phyloP scores from a whole-genome alignment of 2,888 invertebrate species.

The Plagiodera versicolora region DNA sequence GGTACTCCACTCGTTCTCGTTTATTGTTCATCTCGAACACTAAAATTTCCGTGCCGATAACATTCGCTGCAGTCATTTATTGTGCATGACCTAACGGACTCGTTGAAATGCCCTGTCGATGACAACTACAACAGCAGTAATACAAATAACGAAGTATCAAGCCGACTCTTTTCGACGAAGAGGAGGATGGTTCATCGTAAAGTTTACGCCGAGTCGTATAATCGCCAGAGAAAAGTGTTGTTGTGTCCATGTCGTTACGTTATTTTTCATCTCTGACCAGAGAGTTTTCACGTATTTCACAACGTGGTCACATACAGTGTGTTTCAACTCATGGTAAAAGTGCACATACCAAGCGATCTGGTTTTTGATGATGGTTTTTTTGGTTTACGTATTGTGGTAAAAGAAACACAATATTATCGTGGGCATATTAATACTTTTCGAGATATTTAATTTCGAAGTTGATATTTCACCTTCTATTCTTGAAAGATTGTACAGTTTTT shows the following conservation, averaged over 20 bases:
- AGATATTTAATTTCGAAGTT: too few relatives aligned
- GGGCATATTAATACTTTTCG: too few relatives aligned
- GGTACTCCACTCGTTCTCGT: not conserved
- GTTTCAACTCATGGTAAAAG: too few relatives aligned
- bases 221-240: not conserved
- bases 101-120: not conserved
- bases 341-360: too few relatives aligned
- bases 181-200: not conserved
- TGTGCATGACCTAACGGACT: not conserved
- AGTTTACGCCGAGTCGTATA: not conserved
- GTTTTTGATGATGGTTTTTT: too few relatives aligned
- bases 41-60: not conserved
- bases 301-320: too few relatives aligned
- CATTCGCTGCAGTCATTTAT: not conserved
- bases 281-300: too few relatives aligned
- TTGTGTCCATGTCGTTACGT: not conserved
- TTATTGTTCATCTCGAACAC: not conserved
- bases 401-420: too few relatives aligned
- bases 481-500: too few relatives aligned
- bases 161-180: not conserved
- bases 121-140: not conserved
- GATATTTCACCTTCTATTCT: too few relatives aligned
- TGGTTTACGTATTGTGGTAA: too few relatives aligned
- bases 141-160: slow-evolving; percentile 1
- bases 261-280: not conserved